Base-by-base conservation (phyloP, 2,797 vertebrate species). In the Eospalax fontanierii region DNA sequence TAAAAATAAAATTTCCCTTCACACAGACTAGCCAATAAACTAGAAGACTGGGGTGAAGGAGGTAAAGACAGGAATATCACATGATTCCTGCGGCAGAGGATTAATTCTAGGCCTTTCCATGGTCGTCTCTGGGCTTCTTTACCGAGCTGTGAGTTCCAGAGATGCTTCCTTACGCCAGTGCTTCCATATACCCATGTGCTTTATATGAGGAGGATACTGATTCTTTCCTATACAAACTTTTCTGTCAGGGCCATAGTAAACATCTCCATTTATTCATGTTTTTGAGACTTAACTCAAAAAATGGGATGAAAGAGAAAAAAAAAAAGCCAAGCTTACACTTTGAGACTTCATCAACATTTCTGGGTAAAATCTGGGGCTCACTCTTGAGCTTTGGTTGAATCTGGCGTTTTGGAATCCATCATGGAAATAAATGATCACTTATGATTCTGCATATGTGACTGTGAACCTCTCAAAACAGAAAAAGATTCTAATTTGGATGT, bases 401-500 rank as follows among this genome's bases (percentile, higher is more conserved):
- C 57, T 75, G 38, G 18, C 35, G 30, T 43, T 7, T 26, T 54
- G 24, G 22, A 24, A 65, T 1, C 2, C 24, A 9, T 65, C 59
- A 74, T 0, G 38, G 28, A 46, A n/a, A n/a, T n/a, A 22, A 85
- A 63, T 1, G 38, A 8, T 8, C 57, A 2, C 57, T 78, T 70
- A 33, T 76, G 7, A 12, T 0, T 86, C 84, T 75, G 21, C 2
- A 15, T 10, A 2, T 68, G 61, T 74, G 54, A 68, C 33, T 68
- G 8, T 86, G 54, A 79, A 38, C 22, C 40, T 57, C 46, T 66
- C 4, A 93, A 68, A 63, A 66, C 15, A 87, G 46, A 80, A n/a
- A 9, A 26, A 93, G 65, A 9, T 89, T 92, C 35, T 61, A 33
- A 14, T 79, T 38, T 46, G 12, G 71, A 59, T 85, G 93, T 71